Evolutionary conservation across 2,113 vertebrate genomes (phyloP), one percentile per base, ranked within the genome.

Genomic region (Daphoenositta chrysoptera): DNA sequence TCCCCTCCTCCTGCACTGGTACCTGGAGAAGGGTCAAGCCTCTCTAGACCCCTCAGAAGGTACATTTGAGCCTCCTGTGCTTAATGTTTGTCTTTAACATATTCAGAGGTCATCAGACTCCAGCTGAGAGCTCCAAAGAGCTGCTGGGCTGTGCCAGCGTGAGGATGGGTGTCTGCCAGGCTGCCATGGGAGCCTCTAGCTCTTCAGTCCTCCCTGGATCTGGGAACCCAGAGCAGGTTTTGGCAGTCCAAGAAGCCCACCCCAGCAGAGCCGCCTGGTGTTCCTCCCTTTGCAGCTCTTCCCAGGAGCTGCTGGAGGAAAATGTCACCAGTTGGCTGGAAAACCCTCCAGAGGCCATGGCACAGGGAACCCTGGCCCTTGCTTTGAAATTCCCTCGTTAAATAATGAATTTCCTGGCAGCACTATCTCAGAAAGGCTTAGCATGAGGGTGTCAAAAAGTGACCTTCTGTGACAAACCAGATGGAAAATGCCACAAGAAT

Each of bases 261-360:
- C 1, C 44, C 85, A 66, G 60, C n/a, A 84, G 66, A 81, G 50
- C 77, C 84, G 64, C 78, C 69, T 82, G 60, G 42, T 48, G 54
- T 3, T 83, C 65, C 70, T 81, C 42, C 42, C 47, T 84, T 65
- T 50, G 70, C 70, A 60, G 69, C 21, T 85, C 53, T 79, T 64
- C 65, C 30, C 45, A 68, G 70, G 61, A 92, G 56, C 65, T 85
- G 54, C 75, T 83, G 89, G 66, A 90, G 40, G 79, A 72, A 87
- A 89, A 95, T 83, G 72, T 73, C 94, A 94, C 76, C 80, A 90
- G 71, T 87, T 86, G 83, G 35, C 51, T 88, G 80, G 76, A 73
- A 90, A 76, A 77, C 33, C 39, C 12, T 1, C 22, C 65, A 61
- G 64, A 88, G 33, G 28, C 42, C 35, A 8, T 13, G 30, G 65